phyloP scores from a whole-genome alignment of 2,797 vertebrate species.

The Sebastes kiyomatsui region DNA sequence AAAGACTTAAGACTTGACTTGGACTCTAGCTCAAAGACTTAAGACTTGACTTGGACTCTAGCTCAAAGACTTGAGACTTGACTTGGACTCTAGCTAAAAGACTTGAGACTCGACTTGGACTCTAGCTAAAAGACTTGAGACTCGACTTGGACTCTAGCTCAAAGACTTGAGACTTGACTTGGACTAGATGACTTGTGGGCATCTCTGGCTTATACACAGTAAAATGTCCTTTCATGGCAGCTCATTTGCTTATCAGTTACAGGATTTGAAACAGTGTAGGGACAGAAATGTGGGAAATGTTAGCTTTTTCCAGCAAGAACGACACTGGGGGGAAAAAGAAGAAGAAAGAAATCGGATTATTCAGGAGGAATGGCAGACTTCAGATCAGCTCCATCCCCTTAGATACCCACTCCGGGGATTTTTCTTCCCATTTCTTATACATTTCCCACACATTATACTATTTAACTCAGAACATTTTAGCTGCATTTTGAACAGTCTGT shows the following conservation, averaged over 20 bases:
- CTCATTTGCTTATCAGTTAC: conserved; percentile 21
- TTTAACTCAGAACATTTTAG: conserved; percentile 13
- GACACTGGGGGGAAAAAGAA: background rate
- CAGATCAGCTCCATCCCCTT: conserved; percentile 31
- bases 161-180: background rate
- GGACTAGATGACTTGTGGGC: no score
- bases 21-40: no score
- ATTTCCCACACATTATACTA: conserved; percentile 20
- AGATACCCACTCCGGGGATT: conserved; percentile 28
- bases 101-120: no score
- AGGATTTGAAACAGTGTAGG: conserved; percentile 26
- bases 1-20: no score
- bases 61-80: no score
- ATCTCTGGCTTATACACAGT: background rate
- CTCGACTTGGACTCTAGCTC: no score
- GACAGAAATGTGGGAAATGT: conserved; percentile 7
- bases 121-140: no score
- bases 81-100: accelerated
- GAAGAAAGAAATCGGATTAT: conserved; percentile 45
- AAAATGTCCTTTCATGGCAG: conserved; percentile 17
- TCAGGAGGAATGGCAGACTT: conserved; percentile 49
- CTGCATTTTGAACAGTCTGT: background rate
- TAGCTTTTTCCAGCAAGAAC: background rate
- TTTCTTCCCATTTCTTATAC: conserved; percentile 10
- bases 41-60: no score